Conservation (phyloP, 1,140 invertebrate genomes). For the Drosophila elegans region DNA sequence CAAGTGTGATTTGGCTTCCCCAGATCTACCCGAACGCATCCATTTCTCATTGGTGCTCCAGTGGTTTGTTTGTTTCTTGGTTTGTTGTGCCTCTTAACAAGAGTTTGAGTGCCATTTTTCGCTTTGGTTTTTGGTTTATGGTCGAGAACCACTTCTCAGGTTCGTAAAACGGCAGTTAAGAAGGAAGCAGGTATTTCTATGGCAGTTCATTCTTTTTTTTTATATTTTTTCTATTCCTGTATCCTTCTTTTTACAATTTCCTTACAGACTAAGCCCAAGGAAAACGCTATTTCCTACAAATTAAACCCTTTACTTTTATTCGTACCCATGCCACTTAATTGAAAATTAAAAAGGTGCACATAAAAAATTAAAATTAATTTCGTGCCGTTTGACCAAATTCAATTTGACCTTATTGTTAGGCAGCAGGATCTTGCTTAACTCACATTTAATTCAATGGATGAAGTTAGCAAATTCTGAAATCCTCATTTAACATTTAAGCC, state of each 20-base stretch:
- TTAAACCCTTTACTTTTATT: slow-evolving; percentile 36
- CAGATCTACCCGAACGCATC: slow-evolving; percentile 56
- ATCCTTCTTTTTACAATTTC: neutral
- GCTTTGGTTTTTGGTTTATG: slow-evolving; percentile 62
- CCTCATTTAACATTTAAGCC: slow-evolving; percentile 20
- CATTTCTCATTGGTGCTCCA: slow-evolving; percentile 32
- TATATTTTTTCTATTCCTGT: neutral
- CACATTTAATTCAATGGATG: slow-evolving; percentile 12
- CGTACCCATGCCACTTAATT: slow-evolving; percentile 53
- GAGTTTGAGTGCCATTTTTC: slow-evolving; percentile 43
- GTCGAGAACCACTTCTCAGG: slow-evolving; percentile 22
- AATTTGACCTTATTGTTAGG: slow-evolving; percentile 18
- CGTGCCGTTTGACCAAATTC: slow-evolving; percentile 56
- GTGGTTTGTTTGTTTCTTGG: slow-evolving; percentile 18
- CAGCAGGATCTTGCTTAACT: neutral
- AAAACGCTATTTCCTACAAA: slow-evolving; percentile 11
- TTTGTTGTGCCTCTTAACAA: slow-evolving; percentile 35
- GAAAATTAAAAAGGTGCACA: slow-evolving; percentile 80
- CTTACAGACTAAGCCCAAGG: neutral
- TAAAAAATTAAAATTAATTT: slow-evolving; percentile 82
- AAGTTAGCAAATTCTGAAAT: slow-evolving; percentile 4
- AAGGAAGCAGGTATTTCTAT: slow-evolving; percentile 27
- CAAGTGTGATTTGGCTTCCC: slow-evolving; percentile 35
- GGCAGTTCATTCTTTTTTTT: slow-evolving; percentile 25
- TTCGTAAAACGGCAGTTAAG: slow-evolving; percentile 60